Evolutionary conservation across 1,140 invertebrate species (phyloP).

Genomic region (Paraescarpia echinospica): DNA sequence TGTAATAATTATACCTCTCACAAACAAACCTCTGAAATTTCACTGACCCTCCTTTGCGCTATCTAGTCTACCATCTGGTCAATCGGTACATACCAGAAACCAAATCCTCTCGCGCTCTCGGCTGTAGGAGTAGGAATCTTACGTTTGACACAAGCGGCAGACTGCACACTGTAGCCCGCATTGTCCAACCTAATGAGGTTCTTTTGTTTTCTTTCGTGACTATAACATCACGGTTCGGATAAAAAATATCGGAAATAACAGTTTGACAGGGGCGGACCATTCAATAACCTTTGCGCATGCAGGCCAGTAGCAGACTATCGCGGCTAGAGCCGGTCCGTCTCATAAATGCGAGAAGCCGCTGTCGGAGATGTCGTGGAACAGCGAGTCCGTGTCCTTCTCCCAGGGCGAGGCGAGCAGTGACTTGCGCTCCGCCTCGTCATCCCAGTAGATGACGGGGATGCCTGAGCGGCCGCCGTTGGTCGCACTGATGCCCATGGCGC

Average conservation of each 20-base stretch:
- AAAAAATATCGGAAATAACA: background rate
- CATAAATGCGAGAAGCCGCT: background rate
- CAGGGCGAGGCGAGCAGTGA: background rate
- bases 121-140: no score
- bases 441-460: constrained; percentile 13
- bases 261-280: background rate
- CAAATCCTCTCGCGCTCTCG: no score
- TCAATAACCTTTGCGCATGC: background rate
- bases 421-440: background rate
- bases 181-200: background rate
- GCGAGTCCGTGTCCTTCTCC: background rate
- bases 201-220: background rate
- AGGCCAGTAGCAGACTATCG: no score
- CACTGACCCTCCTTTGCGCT: background rate
- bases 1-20: background rate
- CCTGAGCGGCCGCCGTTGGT: background rate
- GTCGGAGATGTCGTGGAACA: constrained; percentile 11
- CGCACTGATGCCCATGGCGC: background rate
- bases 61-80: no score
- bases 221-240: background rate
- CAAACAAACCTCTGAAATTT: background rate
- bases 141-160: background rate
- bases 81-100: no score
- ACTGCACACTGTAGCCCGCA: background rate
- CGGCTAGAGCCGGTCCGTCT: background rate